Evolutionary conservation across 2,888 invertebrate species (phyloP).

Genomic region (Cecidostiba fungosa): DNA sequence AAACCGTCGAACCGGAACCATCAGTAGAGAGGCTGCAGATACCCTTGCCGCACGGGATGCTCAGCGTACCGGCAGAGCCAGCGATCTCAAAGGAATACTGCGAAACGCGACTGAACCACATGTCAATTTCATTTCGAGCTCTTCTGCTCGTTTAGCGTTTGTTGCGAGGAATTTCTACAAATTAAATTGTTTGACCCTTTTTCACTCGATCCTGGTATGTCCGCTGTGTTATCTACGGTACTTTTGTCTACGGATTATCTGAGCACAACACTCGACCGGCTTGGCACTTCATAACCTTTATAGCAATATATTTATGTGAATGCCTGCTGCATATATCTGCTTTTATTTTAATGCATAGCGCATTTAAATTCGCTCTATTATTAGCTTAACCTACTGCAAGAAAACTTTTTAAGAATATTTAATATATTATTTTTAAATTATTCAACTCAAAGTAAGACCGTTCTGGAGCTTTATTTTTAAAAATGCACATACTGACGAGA

Average conservation of each 20-base stretch:
- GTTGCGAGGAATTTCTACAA: background rate
- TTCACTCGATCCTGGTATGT: background rate
- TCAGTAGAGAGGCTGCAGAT: background rate
- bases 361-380: too few species aligned
- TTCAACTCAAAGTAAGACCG: too few species aligned
- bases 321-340: too few species aligned
- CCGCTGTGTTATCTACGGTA: background rate
- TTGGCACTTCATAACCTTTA: too few species aligned
- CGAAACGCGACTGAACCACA: background rate
- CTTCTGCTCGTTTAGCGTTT: background rate
- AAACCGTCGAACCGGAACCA: background rate
- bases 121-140: background rate
- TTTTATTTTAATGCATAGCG: too few species aligned
- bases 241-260: background rate
- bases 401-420: too few species aligned
- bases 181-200: conserved; percentile 1
- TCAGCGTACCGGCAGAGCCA: background rate
- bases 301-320: too few species aligned
- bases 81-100: conserved; percentile 2
- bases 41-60: background rate
- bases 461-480: too few species aligned
- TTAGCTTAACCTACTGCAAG: too few species aligned
- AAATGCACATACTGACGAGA: too few species aligned
- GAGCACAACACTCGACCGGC: too few species aligned
- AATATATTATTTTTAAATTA: too few species aligned